These are phyloP conservation scores for Crematogaster levior DNA, from an alignment of 2,888 invertebrate genomes.

Conservation along the genomic window DNA sequence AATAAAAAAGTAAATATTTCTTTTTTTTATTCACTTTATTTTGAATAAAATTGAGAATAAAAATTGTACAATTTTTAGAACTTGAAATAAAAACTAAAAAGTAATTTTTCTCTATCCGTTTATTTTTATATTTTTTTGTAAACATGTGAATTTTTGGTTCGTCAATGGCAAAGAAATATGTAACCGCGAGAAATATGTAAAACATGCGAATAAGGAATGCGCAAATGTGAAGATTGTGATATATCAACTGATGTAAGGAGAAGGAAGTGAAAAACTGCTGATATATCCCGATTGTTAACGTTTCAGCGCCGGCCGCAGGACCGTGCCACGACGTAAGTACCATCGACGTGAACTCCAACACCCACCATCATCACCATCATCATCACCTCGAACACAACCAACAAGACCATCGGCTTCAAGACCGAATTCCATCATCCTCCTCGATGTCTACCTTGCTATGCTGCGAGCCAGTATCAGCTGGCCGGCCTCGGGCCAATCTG, in stretches of 20 bases:
- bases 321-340: constrained; percentile 75
- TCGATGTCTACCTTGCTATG: constrained; percentile 86
- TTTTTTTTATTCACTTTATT: not conserved
- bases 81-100: not conserved
- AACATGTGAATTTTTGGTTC: not conserved
- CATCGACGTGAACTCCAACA: constrained; percentile 71
- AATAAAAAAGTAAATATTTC: not conserved
- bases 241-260: constrained; percentile 30
- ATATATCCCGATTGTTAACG: constrained; percentile 9
- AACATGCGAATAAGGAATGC: not conserved
- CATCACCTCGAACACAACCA: constrained; percentile 51
- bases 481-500: constrained; percentile 87
- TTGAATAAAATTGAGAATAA: too few relatives aligned
- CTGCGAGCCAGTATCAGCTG: constrained; percentile 85
- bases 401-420: constrained; percentile 46
- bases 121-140: not conserved
- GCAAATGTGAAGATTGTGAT: constrained; percentile 6
- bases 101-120: not conserved
- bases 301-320: constrained; percentile 69
- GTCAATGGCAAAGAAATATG: not conserved
- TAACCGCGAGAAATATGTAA: not conserved
- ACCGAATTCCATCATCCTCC: constrained; percentile 45
- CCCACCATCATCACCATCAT: constrained; percentile 44
- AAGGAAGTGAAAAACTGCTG: constrained; percentile 20
- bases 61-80: not conserved